These are phyloP conservation scores for Dicyrtoma fusca DNA, from an alignment of 2,888 invertebrate genomes.

Conservation along the genomic window DNA sequence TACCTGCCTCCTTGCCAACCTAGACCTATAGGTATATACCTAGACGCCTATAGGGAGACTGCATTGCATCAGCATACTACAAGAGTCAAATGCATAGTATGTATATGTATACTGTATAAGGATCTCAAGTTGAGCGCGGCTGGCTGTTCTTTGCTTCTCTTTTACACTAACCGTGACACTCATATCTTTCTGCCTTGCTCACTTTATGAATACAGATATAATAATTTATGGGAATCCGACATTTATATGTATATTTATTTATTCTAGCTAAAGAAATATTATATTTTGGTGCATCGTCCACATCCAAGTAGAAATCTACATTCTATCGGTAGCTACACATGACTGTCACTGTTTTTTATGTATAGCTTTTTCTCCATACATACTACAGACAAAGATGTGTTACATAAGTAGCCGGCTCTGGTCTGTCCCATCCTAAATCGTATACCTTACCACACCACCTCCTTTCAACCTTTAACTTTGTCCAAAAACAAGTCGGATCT, in stretches of 20 bases:
- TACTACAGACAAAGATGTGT: too few species aligned
- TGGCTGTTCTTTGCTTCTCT: too few species aligned
- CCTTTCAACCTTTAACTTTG: conserved; percentile 7
- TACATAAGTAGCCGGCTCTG: too few species aligned
- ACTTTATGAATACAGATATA: conserved; percentile 8
- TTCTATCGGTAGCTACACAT: too few species aligned
- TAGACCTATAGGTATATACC: not conserved
- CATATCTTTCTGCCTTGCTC: conserved; percentile 14
- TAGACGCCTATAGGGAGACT: not conserved
- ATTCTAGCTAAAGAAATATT: not conserved
- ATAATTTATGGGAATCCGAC: conserved; percentile 17
- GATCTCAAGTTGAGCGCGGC: too few species aligned
- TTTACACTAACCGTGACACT: not conserved
- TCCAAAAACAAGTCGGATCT: not conserved
- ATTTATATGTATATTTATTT: conserved; percentile 2
- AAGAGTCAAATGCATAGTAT: too few species aligned
- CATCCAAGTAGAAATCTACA: conserved; percentile 11
- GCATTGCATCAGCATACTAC: too few species aligned
- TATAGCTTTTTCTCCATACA: too few species aligned
- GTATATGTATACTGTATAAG: too few species aligned
- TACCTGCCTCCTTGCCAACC: not conserved
- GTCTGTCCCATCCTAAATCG: too few species aligned
- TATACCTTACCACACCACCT: too few species aligned
- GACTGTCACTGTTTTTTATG: too few species aligned
- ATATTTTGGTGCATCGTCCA: not conserved